These are phyloP conservation scores for Parnassius glacialis DNA, from an alignment of 2,888 invertebrate genomes.

Conservation along the genomic window DNA sequence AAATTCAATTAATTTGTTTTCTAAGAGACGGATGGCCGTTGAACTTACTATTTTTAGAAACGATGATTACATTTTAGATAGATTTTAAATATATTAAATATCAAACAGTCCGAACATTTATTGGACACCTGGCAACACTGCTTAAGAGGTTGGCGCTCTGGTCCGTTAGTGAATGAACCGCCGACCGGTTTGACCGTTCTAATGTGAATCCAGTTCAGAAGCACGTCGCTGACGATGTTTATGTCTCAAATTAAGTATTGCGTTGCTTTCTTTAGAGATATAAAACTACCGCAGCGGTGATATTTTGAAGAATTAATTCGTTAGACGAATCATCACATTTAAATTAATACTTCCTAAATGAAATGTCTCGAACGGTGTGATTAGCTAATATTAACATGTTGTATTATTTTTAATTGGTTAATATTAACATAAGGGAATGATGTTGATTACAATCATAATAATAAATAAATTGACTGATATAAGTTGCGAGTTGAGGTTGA, in stretches of 20 bases:
- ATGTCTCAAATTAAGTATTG: constrained; percentile 39
- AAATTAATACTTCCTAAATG: constrained; percentile 16
- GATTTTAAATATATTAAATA: neutral
- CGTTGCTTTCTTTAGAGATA: constrained; percentile 21
- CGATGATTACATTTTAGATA: too few species aligned
- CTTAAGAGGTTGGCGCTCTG: constrained; percentile 28
- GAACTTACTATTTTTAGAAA: too few species aligned
- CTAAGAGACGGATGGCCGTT: neutral
- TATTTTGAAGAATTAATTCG: constrained; percentile 16
- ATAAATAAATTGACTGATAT: too few species aligned
- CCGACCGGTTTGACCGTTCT: constrained; percentile 48
- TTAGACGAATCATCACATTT: constrained; percentile 9
- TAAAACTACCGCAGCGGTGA: constrained; percentile 6
- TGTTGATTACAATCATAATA: too few species aligned
- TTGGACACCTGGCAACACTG: constrained; percentile 25
- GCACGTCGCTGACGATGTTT: constrained; percentile 38
- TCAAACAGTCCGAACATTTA: neutral
- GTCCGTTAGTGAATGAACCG: constrained; percentile 52
- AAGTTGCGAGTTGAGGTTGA: too few species aligned
- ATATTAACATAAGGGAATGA: too few species aligned
- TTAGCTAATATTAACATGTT: constrained; percentile 16
- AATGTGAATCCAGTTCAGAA: constrained; percentile 41
- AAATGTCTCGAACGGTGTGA: neutral
- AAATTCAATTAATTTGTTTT: neutral
- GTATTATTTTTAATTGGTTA: constrained; percentile 12